Evolutionary conservation across 2,113 vertebrate genomes (phyloP).

Genomic region (Odobenus rosmarus): DNA sequence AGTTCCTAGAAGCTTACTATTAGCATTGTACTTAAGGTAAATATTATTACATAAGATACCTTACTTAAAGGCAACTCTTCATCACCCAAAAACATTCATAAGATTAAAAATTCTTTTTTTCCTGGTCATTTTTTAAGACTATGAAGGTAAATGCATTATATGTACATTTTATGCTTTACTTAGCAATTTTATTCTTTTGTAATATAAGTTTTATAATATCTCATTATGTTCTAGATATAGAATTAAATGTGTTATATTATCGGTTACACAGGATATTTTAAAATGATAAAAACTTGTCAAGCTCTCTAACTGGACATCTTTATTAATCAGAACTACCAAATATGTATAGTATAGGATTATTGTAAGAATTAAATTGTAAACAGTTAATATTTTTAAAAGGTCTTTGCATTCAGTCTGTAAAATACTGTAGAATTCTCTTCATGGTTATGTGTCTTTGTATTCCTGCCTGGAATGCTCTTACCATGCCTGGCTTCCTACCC

Average conservation of each 20-base stretch:
- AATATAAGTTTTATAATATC: background rate
- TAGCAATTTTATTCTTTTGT: background rate
- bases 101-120: background rate
- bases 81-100: background rate
- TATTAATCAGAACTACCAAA: background rate
- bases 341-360: background rate
- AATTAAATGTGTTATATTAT: background rate
- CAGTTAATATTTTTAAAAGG: background rate
- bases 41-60: background rate
- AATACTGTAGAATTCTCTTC: background rate
- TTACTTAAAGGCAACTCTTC: constrained; percentile 15
- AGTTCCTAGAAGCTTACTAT: background rate
- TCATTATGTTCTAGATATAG: background rate
- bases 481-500: background rate
- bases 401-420: background rate
- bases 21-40: background rate
- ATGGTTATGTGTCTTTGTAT: background rate
- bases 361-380: background rate
- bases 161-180: background rate
- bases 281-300: background rate
- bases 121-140: background rate
- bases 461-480: background rate
- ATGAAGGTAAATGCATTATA: background rate
- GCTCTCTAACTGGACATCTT: background rate
- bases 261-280: background rate